These are phyloP conservation scores for Spongilla lacustris DNA, from an alignment of 37 sponge, comb jelly and placozoan species.

Conservation along the genomic window DNA sequence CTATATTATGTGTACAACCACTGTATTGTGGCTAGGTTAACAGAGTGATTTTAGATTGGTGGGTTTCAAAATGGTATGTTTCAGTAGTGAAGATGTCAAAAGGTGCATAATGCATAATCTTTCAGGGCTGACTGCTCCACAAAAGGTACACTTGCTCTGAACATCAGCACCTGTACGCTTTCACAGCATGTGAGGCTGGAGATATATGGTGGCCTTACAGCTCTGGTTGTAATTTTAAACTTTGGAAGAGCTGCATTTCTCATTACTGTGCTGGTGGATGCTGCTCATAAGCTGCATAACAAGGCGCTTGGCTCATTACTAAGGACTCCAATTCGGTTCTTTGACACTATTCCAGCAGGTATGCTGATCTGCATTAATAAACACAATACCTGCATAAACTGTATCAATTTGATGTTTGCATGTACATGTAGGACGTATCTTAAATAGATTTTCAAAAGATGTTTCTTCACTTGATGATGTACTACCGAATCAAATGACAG, in stretches of 20 bases:
- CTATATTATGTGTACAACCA: background rate
- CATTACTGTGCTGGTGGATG: conserved; percentile 44
- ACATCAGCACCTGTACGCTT: background rate
- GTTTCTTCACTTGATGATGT: conserved; percentile 71
- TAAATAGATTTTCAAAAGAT: conserved; percentile 86
- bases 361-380: background rate
- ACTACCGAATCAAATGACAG: conserved; percentile 55
- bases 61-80: conserved; percentile 76
- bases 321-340: conserved; percentile 72
- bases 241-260: conserved; percentile 24
- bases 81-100: background rate
- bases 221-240: conserved; percentile 24
- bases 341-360: conserved; percentile 88
- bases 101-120: background rate
- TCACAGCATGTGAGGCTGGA: conserved; percentile 23
- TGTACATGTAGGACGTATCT: conserved; percentile 58
- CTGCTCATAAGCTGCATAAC: conserved; percentile 72
- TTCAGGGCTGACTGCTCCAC: conserved; percentile 47
- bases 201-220: conserved; percentile 41
- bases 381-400: no score
- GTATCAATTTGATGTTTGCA: no score
- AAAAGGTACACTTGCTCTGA: background rate
- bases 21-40: conserved; percentile 13
- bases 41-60: conserved; percentile 69
- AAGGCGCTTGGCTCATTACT: conserved; percentile 64